Conservation (phyloP, 2,888 invertebrate genomes). For the Pycnomerus fuliginosus region DNA sequence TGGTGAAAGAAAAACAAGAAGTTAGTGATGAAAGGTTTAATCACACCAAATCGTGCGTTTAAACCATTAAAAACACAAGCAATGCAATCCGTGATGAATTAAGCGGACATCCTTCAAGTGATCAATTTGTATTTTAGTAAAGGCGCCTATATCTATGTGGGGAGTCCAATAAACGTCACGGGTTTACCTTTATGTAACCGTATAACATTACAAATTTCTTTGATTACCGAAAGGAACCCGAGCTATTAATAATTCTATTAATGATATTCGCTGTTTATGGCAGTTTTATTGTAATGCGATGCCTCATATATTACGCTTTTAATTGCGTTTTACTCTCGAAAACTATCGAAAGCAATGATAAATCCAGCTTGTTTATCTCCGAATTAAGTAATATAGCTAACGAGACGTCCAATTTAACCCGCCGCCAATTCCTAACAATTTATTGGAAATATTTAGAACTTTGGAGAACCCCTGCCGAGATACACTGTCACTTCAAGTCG, state of each 20-base stretch:
- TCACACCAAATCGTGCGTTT: no score
- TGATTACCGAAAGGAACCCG: conserved; percentile 33
- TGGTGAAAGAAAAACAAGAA: no score
- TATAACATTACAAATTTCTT: conserved; percentile 39
- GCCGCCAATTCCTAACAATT: conserved; percentile 5
- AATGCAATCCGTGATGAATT: no score
- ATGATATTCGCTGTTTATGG: conserved; percentile 34
- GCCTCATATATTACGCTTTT: conserved; percentile 38
- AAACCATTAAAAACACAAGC: no score
- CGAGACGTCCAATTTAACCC: conserved; percentile 7
- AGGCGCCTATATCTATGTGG: conserved; percentile 33
- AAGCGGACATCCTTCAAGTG: conserved; percentile 4
- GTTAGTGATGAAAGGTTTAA: no score
- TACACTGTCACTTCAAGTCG: conserved; percentile 9
- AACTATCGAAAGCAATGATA: conserved; percentile 14
- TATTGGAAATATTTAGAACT: conserved; percentile 9
- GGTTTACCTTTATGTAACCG: conserved; percentile 22
- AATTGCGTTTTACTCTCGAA: conserved; percentile 21
- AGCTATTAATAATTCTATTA: conserved; percentile 35
- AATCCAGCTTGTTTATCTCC: conserved; percentile 12
- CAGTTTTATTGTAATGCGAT: conserved; percentile 42
- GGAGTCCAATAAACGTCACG: conserved; percentile 37
- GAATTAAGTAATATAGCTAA: conserved; percentile 18
- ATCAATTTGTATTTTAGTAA: conserved; percentile 9
- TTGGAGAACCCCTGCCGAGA: conserved; percentile 7